Evolutionary conservation across 2,888 invertebrate species (phyloP), one percentile per base, ranked within the genome.

Genomic region (Neria commutata): DNA sequence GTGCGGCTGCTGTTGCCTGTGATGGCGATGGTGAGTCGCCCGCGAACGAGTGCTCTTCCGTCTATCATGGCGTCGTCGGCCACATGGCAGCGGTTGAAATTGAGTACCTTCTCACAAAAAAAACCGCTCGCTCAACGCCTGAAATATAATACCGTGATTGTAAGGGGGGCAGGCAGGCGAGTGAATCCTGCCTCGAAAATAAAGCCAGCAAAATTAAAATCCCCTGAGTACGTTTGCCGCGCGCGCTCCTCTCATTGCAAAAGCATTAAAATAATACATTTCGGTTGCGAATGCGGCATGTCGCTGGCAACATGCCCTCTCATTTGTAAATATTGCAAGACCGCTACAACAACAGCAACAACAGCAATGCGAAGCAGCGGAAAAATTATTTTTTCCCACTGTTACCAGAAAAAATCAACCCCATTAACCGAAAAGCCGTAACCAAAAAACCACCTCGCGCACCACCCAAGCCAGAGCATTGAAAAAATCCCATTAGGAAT

Each of bases 201-300:
- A 37, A 37, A n/a, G n/a, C 6, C 5, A 5, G 17, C 42, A 19
- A 19, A 29, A 49, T 54, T 56, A 51, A 57, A 61, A 64, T 66
- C 62, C 56, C 67, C 33, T 21, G 67, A 64, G 66, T 65, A 63
- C 60, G 50, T 51, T 63, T 62, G 54, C 56, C 51, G 51, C 56
- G 60, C 65, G n/a, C n/a, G n/a, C n/a, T n/a, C n/a, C n/a, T n/a
- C n/a, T 65, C 67, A 67, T 67, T 66, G 62, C 62, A 65, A 65
- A 66, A 56, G 66, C 66, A 68, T 67, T 68, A 66, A 61, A 65
- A 67, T 67, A 58, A 65, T 64, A 61, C 64, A 46, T 40, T 54
- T 23, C 37, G 23, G n/a, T n/a, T n/a, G n/a, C n/a, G n/a, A n/a
- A n/a, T n/a, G n/a, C n/a, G n/a, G 4, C 26, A 45, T 10, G 14